These are phyloP conservation scores for Asobara japonica DNA, from an alignment of 1,140 invertebrate species.

Conservation along the genomic window DNA sequence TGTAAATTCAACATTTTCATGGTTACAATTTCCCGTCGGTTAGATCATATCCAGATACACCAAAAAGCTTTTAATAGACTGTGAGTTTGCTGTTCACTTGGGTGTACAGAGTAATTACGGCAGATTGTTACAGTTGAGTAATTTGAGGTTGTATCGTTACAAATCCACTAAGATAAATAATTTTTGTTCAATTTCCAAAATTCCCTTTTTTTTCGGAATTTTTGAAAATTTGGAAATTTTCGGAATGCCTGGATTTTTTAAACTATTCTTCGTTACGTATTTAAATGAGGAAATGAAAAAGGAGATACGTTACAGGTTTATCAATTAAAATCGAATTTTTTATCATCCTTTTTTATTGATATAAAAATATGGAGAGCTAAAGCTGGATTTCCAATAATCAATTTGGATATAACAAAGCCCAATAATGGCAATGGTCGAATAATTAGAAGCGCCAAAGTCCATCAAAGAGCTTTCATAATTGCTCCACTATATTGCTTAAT, in stretches of 20 bases:
- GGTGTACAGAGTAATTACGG: neutral
- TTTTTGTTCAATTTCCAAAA: neutral
- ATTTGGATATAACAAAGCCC: neutral
- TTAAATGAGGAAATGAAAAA: too few species aligned
- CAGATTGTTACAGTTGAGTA: neutral
- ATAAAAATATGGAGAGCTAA: too few species aligned
- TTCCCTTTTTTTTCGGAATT: too few species aligned
- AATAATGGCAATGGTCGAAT: neutral
- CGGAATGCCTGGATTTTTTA: too few species aligned
- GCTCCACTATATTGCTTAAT: neutral
- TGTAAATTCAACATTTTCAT: neutral
- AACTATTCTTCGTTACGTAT: too few species aligned
- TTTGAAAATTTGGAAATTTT: too few species aligned
- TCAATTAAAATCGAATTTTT: too few species aligned
- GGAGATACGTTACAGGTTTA: too few species aligned
- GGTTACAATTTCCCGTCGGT: neutral
- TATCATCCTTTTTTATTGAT: too few species aligned
- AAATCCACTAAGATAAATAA: too few species aligned
- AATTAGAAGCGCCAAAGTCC: neutral
- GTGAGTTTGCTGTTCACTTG: neutral
- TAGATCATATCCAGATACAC: neutral
- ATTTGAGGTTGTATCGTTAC: neutral
- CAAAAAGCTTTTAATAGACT: neutral
- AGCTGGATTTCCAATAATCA: neutral
- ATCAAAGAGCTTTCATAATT: neutral